Evolutionary conservation across 2,797 vertebrate species (phyloP).

Genomic region (Cyclopterus lumpus): DNA sequence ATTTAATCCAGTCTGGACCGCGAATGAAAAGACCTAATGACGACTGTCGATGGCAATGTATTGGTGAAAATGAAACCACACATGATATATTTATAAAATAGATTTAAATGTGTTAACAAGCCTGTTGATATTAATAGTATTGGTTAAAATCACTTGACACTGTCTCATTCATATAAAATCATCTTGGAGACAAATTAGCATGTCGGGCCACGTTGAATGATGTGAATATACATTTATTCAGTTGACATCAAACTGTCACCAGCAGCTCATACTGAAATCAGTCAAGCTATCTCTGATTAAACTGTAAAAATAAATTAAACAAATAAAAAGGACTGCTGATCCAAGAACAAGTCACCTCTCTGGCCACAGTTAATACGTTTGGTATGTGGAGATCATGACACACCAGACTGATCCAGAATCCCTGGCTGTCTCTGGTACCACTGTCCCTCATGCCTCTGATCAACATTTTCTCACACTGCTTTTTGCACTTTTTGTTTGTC

Average conservation of each 20-base stretch:
- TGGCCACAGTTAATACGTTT: background rate
- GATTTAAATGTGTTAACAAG: background rate
- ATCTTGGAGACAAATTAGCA: background rate
- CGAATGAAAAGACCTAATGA: background rate
- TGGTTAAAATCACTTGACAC: background rate
- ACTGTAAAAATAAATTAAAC: background rate
- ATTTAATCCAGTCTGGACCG: slow-evolving; percentile 1
- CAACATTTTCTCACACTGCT: slow-evolving; percentile 35
- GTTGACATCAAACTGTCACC: background rate
- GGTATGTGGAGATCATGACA: background rate
- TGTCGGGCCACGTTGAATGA: background rate
- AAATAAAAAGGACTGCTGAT: background rate
- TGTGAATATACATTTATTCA: background rate
- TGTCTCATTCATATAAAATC: background rate
- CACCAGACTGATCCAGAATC: background rate
- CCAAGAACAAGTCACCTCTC: background rate
- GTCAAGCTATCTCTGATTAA: background rate
- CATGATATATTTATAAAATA: background rate
- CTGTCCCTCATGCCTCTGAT: slow-evolving; percentile 33
- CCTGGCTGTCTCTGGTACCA: slow-evolving; percentile 16
- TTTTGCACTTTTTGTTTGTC: slow-evolving; percentile 62
- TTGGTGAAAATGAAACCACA: background rate
- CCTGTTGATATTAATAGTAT: background rate
- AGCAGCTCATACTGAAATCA: slow-evolving; percentile 6
- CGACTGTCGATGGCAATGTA: background rate